Evolutionary conservation across 2,113 vertebrate genomes (phyloP).

Genomic region (Patagioenas fasciata): DNA sequence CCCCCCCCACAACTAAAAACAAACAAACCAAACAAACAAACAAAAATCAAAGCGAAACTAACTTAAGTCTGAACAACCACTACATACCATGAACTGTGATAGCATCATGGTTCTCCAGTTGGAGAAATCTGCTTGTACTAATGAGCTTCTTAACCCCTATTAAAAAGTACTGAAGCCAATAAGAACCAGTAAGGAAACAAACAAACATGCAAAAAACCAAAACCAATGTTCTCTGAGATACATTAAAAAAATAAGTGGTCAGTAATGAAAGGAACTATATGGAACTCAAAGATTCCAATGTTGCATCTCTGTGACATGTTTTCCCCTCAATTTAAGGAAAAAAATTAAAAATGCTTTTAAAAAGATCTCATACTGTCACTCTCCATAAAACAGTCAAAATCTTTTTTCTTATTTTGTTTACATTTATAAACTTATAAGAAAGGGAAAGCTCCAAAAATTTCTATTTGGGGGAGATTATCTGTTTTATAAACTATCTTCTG

Average conservation of each 20-base stretch:
- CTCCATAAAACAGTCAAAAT: neutral
- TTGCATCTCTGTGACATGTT: neutral
- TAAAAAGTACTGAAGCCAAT: neutral
- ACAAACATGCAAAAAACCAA: neutral
- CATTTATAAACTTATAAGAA: neutral
- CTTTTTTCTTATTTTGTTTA: neutral
- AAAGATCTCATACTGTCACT: neutral
- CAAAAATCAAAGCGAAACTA: neutral
- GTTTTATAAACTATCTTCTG: slow-evolving; percentile 51
- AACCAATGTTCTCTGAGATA: neutral
- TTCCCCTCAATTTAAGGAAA: neutral
- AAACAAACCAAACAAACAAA: neutral
- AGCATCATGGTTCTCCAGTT: neutral
- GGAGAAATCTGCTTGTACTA: neutral
- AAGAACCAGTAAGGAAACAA: neutral
- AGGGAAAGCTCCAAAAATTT: neutral
- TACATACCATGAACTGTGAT: accelerated
- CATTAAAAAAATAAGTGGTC: neutral
- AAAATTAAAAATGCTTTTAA: neutral
- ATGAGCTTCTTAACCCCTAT: neutral
- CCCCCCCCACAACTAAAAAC: too few species aligned
- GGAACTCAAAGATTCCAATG: neutral
- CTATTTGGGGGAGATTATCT: slow-evolving; percentile 41
- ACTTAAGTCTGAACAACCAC: neutral
- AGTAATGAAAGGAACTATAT: neutral